phyloP scores from a whole-genome alignment of 2,797 vertebrate genomes.

The Oreonectes daqikongensis region DNA sequence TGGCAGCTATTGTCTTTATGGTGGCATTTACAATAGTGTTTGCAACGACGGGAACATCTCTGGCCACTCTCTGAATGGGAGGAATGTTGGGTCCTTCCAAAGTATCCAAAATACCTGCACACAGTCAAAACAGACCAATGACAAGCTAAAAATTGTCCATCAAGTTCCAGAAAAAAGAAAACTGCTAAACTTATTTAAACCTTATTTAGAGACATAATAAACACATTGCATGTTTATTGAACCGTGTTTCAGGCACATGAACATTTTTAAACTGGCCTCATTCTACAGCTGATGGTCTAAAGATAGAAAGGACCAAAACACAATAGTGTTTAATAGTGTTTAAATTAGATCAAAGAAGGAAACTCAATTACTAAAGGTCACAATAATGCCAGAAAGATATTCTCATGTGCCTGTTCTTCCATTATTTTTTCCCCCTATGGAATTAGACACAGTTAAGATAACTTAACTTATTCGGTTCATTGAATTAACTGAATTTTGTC shows the following conservation, averaged over 20 bases:
- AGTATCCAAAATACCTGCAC: conserved; percentile 88
- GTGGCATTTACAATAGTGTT: conserved; percentile 78
- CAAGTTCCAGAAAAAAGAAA: too few relatives aligned
- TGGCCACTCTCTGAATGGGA: conserved; percentile 90
- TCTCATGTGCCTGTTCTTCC: conserved; percentile 8
- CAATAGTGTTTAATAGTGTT: conserved; percentile 30
- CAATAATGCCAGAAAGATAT: conserved; percentile 20
- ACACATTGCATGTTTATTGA: not conserved
- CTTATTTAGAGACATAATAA: not conserved
- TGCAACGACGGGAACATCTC: conserved; percentile 82
- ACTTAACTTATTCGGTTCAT: not conserved
- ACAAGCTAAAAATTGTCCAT: not conserved
- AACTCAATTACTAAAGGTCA: conserved; percentile 51
- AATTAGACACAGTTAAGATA: not conserved
- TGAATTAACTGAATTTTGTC: not conserved
- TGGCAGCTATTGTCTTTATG: conserved; percentile 62
- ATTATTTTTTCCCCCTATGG: conserved; percentile 18
- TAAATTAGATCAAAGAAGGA: conserved; percentile 48
- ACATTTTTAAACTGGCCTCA: conserved; percentile 21
- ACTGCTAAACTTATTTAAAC: not conserved
- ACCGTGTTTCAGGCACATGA: not conserved
- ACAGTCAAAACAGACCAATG: conserved; percentile 39
- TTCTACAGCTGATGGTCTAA: conserved; percentile 10
- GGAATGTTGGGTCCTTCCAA: conserved; percentile 85
- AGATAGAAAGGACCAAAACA: not conserved